A percentile compares a stretch with the other conserved stretches of the same genome.
Conservation (phyloP, 2,888 invertebrate species). For the Aphidoletes aphidimyza region DNA sequence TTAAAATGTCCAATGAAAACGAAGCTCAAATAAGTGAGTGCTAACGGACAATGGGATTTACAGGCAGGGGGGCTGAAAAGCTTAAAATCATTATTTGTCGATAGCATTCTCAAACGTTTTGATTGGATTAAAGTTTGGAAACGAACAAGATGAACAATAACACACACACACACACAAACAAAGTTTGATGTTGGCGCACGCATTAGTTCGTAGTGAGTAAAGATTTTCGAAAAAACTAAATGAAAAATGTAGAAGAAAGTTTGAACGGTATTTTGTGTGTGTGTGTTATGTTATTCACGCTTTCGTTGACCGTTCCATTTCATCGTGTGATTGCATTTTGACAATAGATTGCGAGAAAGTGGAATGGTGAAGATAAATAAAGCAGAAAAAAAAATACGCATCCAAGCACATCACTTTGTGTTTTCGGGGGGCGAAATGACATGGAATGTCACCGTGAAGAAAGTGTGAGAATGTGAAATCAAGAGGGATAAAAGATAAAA, state of each 20-base stretch:
- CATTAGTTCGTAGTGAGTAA: not conserved
- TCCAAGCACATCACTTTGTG: not conserved
- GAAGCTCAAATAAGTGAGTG: not conserved
- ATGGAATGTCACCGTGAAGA: too few species aligned
- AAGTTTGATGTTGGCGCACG: not conserved
- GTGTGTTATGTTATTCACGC: not conserved
- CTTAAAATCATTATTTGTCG: conserved; percentile 37
- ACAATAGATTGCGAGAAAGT: too few species aligned
- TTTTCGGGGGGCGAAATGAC: not conserved
- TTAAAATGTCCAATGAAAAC: not conserved
- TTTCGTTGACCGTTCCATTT: not conserved
- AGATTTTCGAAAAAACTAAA: not conserved
- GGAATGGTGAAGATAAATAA: not conserved
- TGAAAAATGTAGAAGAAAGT: conserved; percentile 11
- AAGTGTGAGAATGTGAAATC: too few species aligned
- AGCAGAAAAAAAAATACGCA: not conserved
- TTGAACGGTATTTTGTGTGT: not conserved
- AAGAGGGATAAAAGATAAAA: too few species aligned
- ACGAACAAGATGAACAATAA: too few species aligned
- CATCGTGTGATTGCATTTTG: too few species aligned
- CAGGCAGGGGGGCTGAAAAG: not conserved
- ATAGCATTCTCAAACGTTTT: not conserved
- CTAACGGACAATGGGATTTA: not conserved
- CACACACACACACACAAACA: too few species aligned
- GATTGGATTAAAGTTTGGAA: not conserved